Conservation (phyloP, 2,888 invertebrate species). For the Aphodius granarius region DNA sequence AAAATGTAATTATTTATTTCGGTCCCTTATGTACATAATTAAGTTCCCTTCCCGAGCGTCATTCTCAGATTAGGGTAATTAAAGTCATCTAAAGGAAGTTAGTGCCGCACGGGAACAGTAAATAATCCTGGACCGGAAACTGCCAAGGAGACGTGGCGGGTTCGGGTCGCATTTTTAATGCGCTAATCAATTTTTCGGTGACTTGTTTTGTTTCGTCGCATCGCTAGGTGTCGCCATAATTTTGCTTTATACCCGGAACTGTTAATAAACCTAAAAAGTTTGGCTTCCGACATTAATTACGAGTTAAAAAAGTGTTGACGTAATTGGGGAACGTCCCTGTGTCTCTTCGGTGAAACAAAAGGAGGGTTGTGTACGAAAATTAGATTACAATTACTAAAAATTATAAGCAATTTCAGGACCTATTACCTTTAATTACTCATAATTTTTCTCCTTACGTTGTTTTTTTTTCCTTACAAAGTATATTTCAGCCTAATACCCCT, state of each 20-base stretch:
- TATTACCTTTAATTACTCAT: too few species aligned
- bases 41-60: conserved; percentile 30
- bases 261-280: neutral
- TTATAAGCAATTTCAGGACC: neutral
- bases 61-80: conserved; percentile 39
- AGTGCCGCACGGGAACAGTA: conserved; percentile 36
- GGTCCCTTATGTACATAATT: conserved; percentile 29
- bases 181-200: neutral
- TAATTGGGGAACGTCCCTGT: neutral
- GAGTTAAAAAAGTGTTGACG: neutral
- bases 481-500: too few species aligned
- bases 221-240: neutral
- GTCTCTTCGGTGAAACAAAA: neutral
- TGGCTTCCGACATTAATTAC: neutral
- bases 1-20: conserved; percentile 34
- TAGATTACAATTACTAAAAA: neutral
- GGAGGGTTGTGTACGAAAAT: neutral
- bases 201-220: neutral
- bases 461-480: too few species aligned
- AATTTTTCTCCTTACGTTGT: neutral
- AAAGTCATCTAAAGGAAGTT: conserved; percentile 37
- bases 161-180: neutral
- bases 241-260: neutral
- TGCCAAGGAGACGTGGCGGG: neutral
- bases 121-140: conserved; percentile 22